These are phyloP conservation scores for Copidosoma floridanum DNA, from an alignment of 1,140 invertebrate species.

Conservation along the genomic window DNA sequence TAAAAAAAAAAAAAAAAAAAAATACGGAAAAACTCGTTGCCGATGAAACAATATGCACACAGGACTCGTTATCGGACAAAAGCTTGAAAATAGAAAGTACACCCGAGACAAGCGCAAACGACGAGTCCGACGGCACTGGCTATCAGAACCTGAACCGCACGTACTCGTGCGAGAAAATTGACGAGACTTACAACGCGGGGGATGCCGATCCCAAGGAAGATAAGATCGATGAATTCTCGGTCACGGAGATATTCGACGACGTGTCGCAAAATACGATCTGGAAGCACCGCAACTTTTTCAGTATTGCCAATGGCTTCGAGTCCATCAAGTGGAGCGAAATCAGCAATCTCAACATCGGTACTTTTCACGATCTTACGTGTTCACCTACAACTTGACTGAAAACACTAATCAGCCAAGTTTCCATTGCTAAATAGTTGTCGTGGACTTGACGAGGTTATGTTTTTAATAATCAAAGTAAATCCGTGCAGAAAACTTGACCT, in stretches of 20 bases:
- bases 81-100: not conserved
- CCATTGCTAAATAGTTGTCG: too few species aligned
- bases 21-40: too few species aligned
- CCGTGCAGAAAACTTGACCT: not conserved
- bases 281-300: conserved; percentile 38
- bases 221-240: not conserved
- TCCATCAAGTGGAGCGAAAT: not conserved
- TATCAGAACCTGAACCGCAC: not conserved
- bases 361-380: too few species aligned
- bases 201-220: not conserved
- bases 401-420: not conserved
- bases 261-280: conserved; percentile 18
- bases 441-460: not conserved
- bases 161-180: not conserved
- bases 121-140: not conserved
- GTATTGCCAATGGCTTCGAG: conserved; percentile 27
- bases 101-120: not conserved
- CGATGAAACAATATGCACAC: not conserved
- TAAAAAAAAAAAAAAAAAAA: too few species aligned
- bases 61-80: conserved; percentile 1
- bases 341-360: not conserved
- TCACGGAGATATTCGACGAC: conserved; percentile 1
- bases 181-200: not conserved
- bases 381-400: too few species aligned
- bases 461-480: not conserved